These are phyloP conservation scores for Daubentonia madagascariensis DNA, from an alignment of 2,113 vertebrate species.

Conservation along the genomic window DNA sequence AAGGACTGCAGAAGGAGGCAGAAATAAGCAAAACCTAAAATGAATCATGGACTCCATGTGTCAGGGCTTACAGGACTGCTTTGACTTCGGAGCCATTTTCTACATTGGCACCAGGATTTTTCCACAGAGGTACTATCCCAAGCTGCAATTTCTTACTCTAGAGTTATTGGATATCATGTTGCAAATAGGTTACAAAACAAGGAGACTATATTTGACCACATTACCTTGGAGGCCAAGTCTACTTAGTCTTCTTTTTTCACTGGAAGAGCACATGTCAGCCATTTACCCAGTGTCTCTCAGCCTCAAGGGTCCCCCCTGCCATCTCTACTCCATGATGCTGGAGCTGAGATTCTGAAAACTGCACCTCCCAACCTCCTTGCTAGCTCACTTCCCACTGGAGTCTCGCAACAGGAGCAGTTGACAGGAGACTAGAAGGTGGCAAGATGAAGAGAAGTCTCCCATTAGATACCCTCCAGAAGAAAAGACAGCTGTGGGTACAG, in stretches of 20 bases:
- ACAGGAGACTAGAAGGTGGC: not conserved
- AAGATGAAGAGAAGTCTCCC: not conserved
- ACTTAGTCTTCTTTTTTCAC: not conserved
- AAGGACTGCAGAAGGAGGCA: not conserved
- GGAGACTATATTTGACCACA: not conserved
- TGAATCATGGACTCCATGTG: conserved; percentile 63
- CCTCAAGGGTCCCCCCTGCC: not conserved
- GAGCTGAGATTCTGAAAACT: not conserved
- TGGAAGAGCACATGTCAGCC: not conserved
- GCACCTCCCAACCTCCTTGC: not conserved
- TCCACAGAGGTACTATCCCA: conserved; percentile 38
- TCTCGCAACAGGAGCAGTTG: not conserved
- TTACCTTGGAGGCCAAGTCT: not conserved
- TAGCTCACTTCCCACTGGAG: not conserved
- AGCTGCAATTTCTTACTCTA: conserved; percentile 26
- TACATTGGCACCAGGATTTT: conserved; percentile 51
- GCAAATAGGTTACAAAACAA: conserved; percentile 29
- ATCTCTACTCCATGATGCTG: not conserved
- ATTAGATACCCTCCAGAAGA: not conserved
- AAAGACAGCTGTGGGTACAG: not conserved
- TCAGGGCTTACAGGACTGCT: conserved; percentile 47
- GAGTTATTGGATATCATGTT: conserved; percentile 6
- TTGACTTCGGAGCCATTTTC: conserved; percentile 42
- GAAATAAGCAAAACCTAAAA: conserved; percentile 49
- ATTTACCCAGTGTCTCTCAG: not conserved